These are phyloP conservation scores for Callyntrura sp. DNA, from an alignment of 2,888 invertebrate genomes.

Conservation along the genomic window DNA sequence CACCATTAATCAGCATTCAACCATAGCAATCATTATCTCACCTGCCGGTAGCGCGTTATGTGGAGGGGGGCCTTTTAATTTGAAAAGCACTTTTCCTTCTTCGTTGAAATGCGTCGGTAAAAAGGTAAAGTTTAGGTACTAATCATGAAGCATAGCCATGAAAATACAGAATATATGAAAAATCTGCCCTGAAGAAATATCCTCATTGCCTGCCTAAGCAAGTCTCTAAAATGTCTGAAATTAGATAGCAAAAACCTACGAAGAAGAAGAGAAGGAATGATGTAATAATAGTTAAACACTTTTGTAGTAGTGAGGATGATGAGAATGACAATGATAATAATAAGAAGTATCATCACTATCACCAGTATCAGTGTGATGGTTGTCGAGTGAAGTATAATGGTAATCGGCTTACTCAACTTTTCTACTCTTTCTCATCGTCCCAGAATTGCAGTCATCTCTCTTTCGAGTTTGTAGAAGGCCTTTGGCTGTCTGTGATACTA, in stretches of 20 bases:
- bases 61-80: neutral
- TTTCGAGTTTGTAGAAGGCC: neutral
- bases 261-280: constrained; percentile 32
- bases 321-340: neutral
- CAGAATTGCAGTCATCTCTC: neutral
- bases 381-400: neutral
- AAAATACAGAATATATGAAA: no score
- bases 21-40: constrained; percentile 42
- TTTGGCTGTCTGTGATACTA: neutral
- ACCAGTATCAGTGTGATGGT: neutral
- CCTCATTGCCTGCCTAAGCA: neutral
- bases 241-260: no score
- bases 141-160: no score
- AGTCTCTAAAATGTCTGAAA: neutral
- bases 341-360: no score
- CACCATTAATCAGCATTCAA: constrained; percentile 18
- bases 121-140: neutral
- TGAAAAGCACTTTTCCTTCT: neutral
- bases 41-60: constrained; percentile 41
- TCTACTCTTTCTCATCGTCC: neutral
- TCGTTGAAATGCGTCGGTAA: constrained; percentile 15
- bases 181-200: neutral
- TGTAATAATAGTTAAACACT: constrained; percentile 19
- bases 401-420: constrained; percentile 47
- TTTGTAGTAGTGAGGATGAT: constrained; percentile 13